Conservation (phyloP, 2,113 vertebrate species). For the Dinomys branickii region DNA sequence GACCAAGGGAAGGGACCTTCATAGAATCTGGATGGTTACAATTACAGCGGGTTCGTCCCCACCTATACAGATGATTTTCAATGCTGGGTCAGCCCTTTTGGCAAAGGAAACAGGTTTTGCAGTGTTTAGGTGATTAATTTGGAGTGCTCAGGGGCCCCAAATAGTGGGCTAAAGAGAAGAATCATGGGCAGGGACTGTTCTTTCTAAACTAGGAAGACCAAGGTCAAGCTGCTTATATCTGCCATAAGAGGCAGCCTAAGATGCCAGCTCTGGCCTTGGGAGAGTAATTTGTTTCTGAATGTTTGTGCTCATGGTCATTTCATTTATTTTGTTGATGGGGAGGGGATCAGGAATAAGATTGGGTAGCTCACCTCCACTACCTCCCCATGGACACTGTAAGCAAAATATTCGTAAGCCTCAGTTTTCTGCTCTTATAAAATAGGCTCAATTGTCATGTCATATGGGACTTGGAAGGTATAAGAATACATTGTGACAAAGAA, state of each 20-base stretch:
- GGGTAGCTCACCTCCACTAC: neutral
- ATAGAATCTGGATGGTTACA: neutral
- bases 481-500: constrained; percentile 12
- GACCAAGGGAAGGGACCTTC: neutral
- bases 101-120: constrained; percentile 23
- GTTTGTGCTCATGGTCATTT: constrained; percentile 37
- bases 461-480: neutral
- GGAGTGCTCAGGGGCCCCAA: neutral
- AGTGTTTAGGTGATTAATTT: neutral
- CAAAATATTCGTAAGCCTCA: constrained; percentile 22
- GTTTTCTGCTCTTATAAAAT: constrained; percentile 35
- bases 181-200: neutral
- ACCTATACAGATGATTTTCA: constrained; percentile 39
- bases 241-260: neutral
- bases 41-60: neutral
- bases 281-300: constrained; percentile 31
- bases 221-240: neutral
- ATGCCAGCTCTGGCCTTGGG: neutral
- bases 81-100: neutral
- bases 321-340: neutral
- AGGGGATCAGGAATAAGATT: neutral
- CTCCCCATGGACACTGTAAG: neutral
- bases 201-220: constrained; percentile 49
- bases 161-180: neutral
- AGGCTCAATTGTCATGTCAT: neutral